Evolutionary conservation across 2,888 invertebrate species (phyloP), one percentile per base, ranked within the genome.

Genomic region (Myopa testacea): DNA sequence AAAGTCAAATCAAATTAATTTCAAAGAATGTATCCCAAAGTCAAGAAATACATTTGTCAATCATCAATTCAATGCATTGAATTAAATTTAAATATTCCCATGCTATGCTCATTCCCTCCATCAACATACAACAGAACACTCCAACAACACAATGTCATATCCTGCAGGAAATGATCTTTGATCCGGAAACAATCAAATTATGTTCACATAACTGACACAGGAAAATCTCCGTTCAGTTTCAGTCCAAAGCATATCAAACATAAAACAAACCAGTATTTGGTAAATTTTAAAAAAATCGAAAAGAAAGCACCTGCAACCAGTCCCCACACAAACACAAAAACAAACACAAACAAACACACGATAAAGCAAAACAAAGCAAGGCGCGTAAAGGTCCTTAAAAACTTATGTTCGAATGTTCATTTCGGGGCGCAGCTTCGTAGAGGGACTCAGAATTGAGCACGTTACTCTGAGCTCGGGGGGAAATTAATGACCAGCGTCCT

Each of bases 111-210:
- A 37, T 38, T 19, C 12, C 19, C 19, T 10, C 62, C 62, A 8
- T 1, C 65, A 34, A 65, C 14, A 62, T 14, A 38, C 55, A 6
- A 26, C 16, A 45, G 7, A 63, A 63, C 63, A 55, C 37, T 74
- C 65, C 63, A 65, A 7, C 62, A 65, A 63, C 62, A 50, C 34
- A 60, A 86, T 86, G 86, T 81, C 84, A 82, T 83, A 85, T 84
- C 81, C 84, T 83, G 82, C 87, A 87, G 87, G 87, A 87, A 85
- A 74, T 87, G 87, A 87, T 87, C 87, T 87, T 87, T 87, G 87
- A 87, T 87, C 87, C 87, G 87, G 87, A 87, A 87, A 86, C 84
- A 83, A 86, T 86, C 84, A 87, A 87, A 86, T 83, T 84, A 82
- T 76, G 75, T 81, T 80, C 80, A 79, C 81, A 74, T 73, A 81